A percentile compares a stretch with the other conserved stretches of the same genome.
Evolutionary conservation across 1,140 invertebrate genomes (phyloP).

Genomic region (Meloidogyne hapla): DNA sequence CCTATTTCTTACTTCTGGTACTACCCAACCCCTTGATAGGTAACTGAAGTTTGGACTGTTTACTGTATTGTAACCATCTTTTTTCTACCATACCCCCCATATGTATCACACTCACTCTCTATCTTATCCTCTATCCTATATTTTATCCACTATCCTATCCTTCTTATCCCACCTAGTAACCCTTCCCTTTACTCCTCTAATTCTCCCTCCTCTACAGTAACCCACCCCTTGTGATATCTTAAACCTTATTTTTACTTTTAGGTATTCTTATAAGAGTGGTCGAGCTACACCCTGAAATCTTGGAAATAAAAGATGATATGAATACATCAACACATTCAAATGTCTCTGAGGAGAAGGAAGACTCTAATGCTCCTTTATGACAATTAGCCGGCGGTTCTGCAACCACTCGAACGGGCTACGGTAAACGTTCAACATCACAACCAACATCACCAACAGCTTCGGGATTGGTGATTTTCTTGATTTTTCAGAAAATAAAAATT

Average conservation of each 20-base stretch:
- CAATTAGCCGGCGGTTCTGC: constrained; percentile 28
- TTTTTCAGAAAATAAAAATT: background rate
- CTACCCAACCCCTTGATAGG: too few relatives aligned
- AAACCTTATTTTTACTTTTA: constrained; percentile 1
- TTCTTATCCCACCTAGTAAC: too few relatives aligned
- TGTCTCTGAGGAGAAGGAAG: background rate
- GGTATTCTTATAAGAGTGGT: constrained; percentile 44
- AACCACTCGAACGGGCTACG: background rate
- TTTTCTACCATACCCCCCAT: too few relatives aligned
- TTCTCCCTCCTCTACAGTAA: too few relatives aligned
- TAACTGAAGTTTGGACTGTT: too few relatives aligned
- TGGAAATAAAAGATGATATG: constrained; percentile 48
- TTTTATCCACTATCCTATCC: too few relatives aligned
- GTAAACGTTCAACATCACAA: constrained; percentile 23
- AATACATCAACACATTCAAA: constrained; percentile 11
- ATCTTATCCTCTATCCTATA: too few relatives aligned
- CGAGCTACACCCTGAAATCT: constrained; percentile 46
- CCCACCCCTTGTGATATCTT: too few relatives aligned
- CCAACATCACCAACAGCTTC: constrained; percentile 16
- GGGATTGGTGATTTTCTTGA: background rate
- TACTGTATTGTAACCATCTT: too few relatives aligned
- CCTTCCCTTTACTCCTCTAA: too few relatives aligned
- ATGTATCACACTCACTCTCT: too few relatives aligned
- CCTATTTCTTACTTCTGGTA: too few relatives aligned
- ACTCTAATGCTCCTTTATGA: background rate